Percentiles rank a stretch among this genome's conserved stretches.
phyloP scores from a whole-genome alignment of 2,113 vertebrate genomes.

The Actinemys pallida region DNA sequence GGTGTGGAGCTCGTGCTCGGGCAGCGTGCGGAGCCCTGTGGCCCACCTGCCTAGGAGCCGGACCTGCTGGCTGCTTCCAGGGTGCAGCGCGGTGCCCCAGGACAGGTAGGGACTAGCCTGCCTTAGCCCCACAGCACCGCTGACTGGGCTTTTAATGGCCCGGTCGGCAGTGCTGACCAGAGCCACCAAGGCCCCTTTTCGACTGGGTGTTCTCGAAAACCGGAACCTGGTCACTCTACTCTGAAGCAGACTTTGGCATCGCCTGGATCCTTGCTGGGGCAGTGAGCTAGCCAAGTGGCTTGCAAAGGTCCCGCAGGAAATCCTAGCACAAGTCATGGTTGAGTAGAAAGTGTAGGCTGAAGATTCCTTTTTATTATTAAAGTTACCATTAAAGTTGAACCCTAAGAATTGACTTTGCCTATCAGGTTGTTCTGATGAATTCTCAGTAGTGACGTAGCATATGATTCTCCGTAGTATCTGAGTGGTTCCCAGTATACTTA shows the following conservation, averaged over 20 bases:
- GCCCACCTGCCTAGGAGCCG: too few species aligned
- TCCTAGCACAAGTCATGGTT: rapidly evolving
- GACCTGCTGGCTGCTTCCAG: too few species aligned
- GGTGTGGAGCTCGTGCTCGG: too few species aligned
- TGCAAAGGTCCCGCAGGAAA: not conserved
- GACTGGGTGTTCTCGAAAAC: too few species aligned
- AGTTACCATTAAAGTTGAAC: not conserved
- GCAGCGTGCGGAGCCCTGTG: too few species aligned
- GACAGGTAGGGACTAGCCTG: too few species aligned
- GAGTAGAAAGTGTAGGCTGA: not conserved
- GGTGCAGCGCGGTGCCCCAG: too few species aligned
- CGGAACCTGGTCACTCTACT: too few species aligned
- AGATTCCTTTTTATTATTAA: not conserved
- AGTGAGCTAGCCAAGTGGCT: not conserved
- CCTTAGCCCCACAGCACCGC: too few species aligned
- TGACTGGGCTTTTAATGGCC: too few species aligned
- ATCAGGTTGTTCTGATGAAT: not conserved
- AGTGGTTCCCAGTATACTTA: not conserved
- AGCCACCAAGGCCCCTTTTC: too few species aligned
- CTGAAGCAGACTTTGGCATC: not conserved
- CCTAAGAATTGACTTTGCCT: not conserved
- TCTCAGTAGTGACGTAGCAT: not conserved
- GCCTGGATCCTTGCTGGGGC: not conserved
- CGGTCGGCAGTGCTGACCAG: too few species aligned
- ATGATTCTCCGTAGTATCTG: not conserved